Evolutionary conservation across 2,797 vertebrate species (phyloP).

Genomic region (Harpagifer antarcticus): DNA sequence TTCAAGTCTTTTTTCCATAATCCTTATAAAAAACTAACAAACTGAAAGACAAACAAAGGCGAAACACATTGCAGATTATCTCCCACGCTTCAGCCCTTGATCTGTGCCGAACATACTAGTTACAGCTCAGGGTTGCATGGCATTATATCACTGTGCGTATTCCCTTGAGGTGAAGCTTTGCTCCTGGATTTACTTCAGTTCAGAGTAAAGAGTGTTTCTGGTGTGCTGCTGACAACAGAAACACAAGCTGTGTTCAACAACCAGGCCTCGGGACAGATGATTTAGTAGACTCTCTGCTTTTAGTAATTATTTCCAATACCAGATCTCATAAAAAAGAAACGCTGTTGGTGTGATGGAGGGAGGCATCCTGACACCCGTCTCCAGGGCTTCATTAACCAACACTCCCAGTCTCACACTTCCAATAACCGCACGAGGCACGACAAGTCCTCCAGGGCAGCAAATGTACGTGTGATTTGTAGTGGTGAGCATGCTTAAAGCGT

Average conservation of each 20-base stretch:
- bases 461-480: slow-evolving; percentile 37
- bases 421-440: slow-evolving; percentile 44
- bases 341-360: slow-evolving; percentile 46
- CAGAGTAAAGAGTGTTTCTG: slow-evolving; percentile 32
- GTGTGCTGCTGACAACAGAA: slow-evolving; percentile 30
- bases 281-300: slow-evolving; percentile 40
- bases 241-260: slow-evolving; percentile 25
- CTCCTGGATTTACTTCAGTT: slow-evolving; percentile 25
- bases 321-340: slow-evolving; percentile 57
- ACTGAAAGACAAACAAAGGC: too few species aligned
- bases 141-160: not conserved
- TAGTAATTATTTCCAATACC: slow-evolving; percentile 54
- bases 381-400: slow-evolving; percentile 56
- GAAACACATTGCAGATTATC: too few species aligned
- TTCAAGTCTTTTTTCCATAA: too few species aligned
- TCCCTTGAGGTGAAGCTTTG: slow-evolving; percentile 24
- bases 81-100: not conserved
- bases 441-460: slow-evolving; percentile 39
- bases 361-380: slow-evolving; percentile 56
- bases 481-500: slow-evolving; percentile 32
- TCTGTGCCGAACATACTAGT: not conserved
- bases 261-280: slow-evolving; percentile 41
- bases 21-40: too few species aligned
- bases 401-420: slow-evolving; percentile 40
- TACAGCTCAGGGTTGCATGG: slow-evolving; percentile 12